Evolutionary conservation across 2,797 vertebrate genomes (phyloP).

Genomic region (Brachymystax lenok): DNA sequence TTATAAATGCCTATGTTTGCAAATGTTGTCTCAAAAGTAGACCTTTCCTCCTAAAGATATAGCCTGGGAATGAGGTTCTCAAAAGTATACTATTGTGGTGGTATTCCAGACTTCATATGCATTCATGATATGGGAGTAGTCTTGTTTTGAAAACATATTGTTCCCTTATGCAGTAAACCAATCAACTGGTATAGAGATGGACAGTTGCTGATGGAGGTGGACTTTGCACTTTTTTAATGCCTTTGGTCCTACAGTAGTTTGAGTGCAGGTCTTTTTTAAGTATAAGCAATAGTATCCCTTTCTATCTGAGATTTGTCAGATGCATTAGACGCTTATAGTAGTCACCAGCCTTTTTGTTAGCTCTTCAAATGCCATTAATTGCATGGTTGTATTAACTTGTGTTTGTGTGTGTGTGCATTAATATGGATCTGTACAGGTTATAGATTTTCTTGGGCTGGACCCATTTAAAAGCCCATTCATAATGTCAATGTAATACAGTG

Average conservation of each 20-base stretch:
- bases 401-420: slow-evolving; percentile 38
- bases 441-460: slow-evolving; percentile 82
- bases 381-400: slow-evolving; percentile 9
- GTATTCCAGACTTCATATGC: slow-evolving; percentile 50
- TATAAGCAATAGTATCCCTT: slow-evolving; percentile 48
- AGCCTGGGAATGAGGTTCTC: not conserved
- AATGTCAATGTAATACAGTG: slow-evolving; percentile 31
- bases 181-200: slow-evolving; percentile 32
- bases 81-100: slow-evolving; percentile 8
- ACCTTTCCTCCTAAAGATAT: not conserved
- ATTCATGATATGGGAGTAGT: slow-evolving; percentile 36
- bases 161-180: slow-evolving; percentile 43
- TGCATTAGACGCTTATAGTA: slow-evolving; percentile 47
- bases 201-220: slow-evolving; percentile 43
- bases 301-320: slow-evolving; percentile 38
- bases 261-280: slow-evolving; percentile 66
- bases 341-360: slow-evolving; percentile 55
- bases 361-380: slow-evolving; percentile 61
- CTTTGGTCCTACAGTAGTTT: slow-evolving; percentile 54
- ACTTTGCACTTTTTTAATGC: slow-evolving; percentile 64
- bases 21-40: not conserved
- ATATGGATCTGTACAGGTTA: slow-evolving; percentile 77
- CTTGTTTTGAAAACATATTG: slow-evolving; percentile 18
- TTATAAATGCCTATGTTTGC: not conserved
- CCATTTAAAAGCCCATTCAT: slow-evolving; percentile 74